Evolutionary conservation across 1,140 invertebrate species (phyloP).

Genomic region (Nephila pilipes): DNA sequence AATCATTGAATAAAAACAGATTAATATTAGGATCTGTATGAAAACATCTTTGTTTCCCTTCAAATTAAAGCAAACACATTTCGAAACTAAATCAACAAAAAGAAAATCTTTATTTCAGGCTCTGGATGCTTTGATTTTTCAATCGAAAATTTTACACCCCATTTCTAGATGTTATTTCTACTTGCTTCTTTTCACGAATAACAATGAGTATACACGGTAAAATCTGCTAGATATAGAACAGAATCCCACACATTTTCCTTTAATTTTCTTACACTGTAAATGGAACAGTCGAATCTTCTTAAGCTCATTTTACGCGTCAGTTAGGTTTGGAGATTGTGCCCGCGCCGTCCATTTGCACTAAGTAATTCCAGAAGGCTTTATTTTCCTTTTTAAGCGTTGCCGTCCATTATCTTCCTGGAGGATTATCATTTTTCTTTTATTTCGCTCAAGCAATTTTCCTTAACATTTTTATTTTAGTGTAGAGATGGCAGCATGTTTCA

Average conservation of each 20-base stretch:
- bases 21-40: too few species aligned
- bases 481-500: constrained; percentile 7
- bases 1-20: too few species aligned
- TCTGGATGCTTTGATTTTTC: neutral
- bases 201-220: neutral
- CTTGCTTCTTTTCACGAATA: neutral
- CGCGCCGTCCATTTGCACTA: constrained; percentile 50
- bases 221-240: neutral
- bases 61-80: too few species aligned
- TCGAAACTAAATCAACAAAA: neutral
- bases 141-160: constrained; percentile 3
- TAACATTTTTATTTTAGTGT: constrained; percentile 4
- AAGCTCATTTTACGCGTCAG: constrained; percentile 40
- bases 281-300: constrained; percentile 48
- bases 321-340: constrained; percentile 44
- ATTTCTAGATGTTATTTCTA: neutral
- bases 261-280: constrained; percentile 53
- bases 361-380: constrained; percentile 54
- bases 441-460: neutral
- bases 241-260: constrained; percentile 5
- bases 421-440: constrained; percentile 48
- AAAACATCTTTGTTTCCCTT: too few species aligned
- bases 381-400: constrained; percentile 50
- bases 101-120: neutral
- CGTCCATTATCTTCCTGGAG: constrained; percentile 46